phyloP scores from a whole-genome alignment of 2,113 vertebrate species.

The Mystacornis crossleyi region DNA sequence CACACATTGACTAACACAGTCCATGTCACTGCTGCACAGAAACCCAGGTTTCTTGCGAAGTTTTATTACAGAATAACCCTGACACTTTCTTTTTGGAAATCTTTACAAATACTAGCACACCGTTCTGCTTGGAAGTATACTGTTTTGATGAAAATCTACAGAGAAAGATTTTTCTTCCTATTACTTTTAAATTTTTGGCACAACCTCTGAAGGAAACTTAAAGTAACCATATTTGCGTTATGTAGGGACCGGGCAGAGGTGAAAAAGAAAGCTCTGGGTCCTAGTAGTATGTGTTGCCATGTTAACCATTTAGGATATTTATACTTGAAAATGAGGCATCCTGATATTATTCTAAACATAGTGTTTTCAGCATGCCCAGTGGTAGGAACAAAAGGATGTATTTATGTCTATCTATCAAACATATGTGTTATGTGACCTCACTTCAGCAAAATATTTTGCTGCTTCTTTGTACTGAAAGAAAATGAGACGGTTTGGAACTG shows the following conservation, averaged over 20 bases:
- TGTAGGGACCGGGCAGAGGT: neutral
- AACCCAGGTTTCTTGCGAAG: neutral
- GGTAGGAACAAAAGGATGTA: neutral
- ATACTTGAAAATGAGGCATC: neutral
- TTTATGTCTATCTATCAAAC: neutral
- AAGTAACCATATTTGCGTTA: neutral
- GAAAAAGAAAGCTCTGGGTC: neutral
- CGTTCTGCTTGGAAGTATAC: neutral
- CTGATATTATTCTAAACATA: neutral
- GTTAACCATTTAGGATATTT: slow-evolving; percentile 13
- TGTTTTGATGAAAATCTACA: neutral
- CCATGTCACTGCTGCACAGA: neutral
- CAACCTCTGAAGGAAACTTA: neutral
- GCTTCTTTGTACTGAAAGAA: neutral
- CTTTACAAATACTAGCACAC: neutral
- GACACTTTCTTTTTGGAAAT: neutral
- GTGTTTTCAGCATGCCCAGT: neutral
- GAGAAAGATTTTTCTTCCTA: neutral
- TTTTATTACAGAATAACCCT: neutral
- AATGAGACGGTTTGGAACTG: neutral
- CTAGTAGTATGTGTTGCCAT: neutral
- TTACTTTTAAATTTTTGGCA: neutral
- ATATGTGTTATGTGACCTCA: neutral
- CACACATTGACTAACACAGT: neutral
- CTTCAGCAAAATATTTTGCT: slow-evolving; percentile 17